phyloP scores from a whole-genome alignment of 2,113 vertebrate species.

The Menidia beryllina region DNA sequence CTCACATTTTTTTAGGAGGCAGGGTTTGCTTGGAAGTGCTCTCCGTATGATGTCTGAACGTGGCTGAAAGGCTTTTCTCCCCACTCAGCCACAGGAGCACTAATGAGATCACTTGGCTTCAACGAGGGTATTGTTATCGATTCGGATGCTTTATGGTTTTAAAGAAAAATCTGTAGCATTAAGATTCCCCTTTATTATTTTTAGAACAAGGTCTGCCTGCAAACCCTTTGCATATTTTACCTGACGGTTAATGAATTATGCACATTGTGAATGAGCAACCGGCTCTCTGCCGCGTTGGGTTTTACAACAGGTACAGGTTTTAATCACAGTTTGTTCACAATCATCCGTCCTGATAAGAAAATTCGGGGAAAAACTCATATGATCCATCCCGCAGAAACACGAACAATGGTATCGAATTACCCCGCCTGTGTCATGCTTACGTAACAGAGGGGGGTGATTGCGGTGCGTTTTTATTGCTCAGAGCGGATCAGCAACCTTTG shows the following conservation, averaged over 20 bases:
- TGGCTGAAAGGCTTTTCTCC: conserved; percentile 10
- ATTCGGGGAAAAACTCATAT: conserved; percentile 2
- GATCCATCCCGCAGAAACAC: conserved; percentile 18
- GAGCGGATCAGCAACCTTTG: conserved; percentile 12
- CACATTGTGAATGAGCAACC: neutral
- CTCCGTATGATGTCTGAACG: neutral
- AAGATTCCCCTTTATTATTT: neutral
- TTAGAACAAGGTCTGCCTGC: neutral
- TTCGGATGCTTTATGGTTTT: neutral
- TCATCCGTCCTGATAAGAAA: conserved; percentile 10
- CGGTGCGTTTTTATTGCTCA: neutral
- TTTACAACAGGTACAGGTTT: neutral
- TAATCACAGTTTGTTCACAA: conserved; percentile 18
- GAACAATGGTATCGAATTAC: conserved; percentile 16
- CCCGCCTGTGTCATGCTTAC: neutral
- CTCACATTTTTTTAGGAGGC: neutral
- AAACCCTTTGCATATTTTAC: no score
- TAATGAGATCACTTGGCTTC: neutral
- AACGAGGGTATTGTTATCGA: no score
- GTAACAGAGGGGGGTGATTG: conserved; percentile 12
- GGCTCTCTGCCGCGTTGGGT: neutral
- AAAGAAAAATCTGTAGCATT: no score
- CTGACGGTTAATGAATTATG: neutral
- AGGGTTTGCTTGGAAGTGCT: no score
- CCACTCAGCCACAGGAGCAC: neutral